Conservation (phyloP, 2,113 vertebrate genomes). For the Campylomormyrus tamandua region DNA sequence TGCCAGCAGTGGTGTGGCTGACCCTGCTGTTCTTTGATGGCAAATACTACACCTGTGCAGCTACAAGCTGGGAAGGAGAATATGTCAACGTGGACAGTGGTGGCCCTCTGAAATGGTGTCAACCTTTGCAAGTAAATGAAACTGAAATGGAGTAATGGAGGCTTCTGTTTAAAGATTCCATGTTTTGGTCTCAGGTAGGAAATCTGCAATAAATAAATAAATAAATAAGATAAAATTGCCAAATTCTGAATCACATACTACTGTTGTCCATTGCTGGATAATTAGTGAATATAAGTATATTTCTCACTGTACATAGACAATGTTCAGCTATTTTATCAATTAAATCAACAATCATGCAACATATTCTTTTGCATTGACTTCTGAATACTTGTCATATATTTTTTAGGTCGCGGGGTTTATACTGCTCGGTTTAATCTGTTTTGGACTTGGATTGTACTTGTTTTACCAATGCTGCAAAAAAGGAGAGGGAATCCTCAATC, state of each 20-base stretch:
- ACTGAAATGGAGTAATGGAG: constrained; percentile 50
- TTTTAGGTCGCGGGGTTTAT: no score
- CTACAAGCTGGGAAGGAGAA: constrained; percentile 60
- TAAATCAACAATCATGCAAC: no score
- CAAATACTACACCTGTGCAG: constrained; percentile 62
- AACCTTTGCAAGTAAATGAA: constrained; percentile 47
- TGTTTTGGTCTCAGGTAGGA: constrained; percentile 62
- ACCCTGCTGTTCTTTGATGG: constrained; percentile 63
- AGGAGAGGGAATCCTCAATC: no score
- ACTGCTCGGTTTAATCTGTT: no score
- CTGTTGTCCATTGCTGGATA: not conserved
- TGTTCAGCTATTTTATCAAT: not conserved
- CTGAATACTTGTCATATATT: no score
- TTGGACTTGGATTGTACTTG: no score
- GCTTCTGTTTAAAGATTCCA: constrained; percentile 57
- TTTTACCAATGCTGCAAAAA: no score
- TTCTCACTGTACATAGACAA: not conserved
- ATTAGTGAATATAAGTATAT: not conserved
- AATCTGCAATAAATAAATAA: not conserved
- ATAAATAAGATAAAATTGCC: not conserved
- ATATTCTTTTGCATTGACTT: no score
- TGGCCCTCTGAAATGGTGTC: no score
- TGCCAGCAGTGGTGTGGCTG: constrained; percentile 60
- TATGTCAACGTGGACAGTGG: no score
- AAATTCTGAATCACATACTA: not conserved